Evolutionary conservation across 2,888 invertebrate species (phyloP).

Genomic region (Habrosyne pyritoides): DNA sequence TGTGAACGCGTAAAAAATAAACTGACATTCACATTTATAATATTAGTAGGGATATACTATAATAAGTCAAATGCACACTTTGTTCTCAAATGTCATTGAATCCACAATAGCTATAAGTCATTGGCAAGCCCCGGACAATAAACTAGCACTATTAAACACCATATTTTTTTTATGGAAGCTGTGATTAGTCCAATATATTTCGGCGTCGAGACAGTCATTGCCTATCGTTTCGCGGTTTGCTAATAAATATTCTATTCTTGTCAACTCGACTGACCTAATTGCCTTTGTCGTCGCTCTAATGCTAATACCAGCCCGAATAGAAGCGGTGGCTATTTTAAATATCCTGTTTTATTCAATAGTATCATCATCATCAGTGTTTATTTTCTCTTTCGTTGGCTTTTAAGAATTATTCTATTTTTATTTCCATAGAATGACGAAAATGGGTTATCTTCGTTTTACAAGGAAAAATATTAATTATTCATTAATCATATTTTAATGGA

Average conservation of each 20-base stretch:
- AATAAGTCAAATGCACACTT: not conserved
- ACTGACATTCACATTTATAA: no score
- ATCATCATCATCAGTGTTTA: not conserved
- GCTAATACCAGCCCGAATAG: not conserved
- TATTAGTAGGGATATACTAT: no score
- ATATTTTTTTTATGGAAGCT: constrained; percentile 20
- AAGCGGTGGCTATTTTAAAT: not conserved
- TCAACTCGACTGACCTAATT: constrained; percentile 25
- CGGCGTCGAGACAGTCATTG: not conserved
- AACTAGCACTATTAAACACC: constrained; percentile 8
- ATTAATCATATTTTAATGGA: no score
- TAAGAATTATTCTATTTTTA: no score
- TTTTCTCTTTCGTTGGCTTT: not conserved
- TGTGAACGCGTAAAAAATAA: no score
- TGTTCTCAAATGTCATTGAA: not conserved
- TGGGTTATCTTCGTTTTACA: no score
- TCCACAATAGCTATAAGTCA: not conserved
- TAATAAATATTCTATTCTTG: constrained; percentile 28
- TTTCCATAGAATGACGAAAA: no score
- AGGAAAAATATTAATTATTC: no score
- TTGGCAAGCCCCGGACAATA: not conserved
- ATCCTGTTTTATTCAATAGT: not conserved
- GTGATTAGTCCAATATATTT: constrained; percentile 12
- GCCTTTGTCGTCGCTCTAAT: constrained; percentile 20
- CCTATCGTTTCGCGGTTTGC: constrained; percentile 9